Evolutionary conservation across 2,797 vertebrate genomes (phyloP).

Genomic region (Pantherophis alleghaniensis): DNA sequence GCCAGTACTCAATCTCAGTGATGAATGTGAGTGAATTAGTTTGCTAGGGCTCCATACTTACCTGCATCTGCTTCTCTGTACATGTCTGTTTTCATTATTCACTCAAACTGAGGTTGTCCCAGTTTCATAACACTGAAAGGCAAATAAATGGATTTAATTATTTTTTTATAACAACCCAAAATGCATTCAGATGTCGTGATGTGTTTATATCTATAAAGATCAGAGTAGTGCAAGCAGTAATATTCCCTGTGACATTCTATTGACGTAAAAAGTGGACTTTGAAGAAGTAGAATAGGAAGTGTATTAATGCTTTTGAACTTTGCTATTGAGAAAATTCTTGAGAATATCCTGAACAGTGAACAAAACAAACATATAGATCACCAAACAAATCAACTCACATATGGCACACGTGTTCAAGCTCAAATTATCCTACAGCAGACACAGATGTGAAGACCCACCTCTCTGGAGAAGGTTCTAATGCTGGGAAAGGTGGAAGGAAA

Average conservation of each 20-base stretch:
- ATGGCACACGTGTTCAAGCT: background rate
- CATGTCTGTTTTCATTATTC: background rate
- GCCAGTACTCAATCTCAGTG: background rate
- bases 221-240: background rate
- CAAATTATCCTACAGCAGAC: background rate
- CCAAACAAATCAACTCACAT: background rate
- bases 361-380: background rate
- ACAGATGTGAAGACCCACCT: background rate
- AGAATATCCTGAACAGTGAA: background rate
- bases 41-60: background rate
- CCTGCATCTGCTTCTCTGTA: background rate
- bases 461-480: background rate
- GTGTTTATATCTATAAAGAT: background rate
- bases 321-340: background rate
- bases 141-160: background rate
- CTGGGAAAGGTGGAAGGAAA: background rate
- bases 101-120: background rate
- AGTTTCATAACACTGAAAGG: background rate
- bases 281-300: background rate
- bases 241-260: background rate
- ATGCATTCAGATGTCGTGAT: background rate
- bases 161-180: background rate
- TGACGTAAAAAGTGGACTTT: background rate
- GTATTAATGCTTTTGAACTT: background rate
- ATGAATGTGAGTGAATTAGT: background rate